These are phyloP conservation scores for Neolamprologus kungweensis DNA, from an alignment of 2,113 vertebrate genomes.

Conservation along the genomic window DNA sequence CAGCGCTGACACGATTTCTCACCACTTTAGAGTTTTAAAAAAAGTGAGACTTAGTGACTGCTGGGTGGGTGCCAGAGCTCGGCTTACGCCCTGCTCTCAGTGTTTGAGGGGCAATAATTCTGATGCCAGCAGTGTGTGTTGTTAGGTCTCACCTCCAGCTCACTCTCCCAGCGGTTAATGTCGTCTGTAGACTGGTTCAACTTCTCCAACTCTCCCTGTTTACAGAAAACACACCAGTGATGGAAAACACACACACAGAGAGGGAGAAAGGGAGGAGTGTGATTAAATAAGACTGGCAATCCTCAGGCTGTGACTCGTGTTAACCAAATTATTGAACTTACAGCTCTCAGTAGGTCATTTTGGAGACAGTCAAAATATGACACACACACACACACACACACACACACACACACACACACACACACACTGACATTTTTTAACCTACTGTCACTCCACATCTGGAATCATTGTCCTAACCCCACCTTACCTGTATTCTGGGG, in stretches of 20 bases:
- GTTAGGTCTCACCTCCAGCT: constrained; percentile 85
- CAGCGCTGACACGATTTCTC: neutral
- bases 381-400: neutral
- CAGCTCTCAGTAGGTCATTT: neutral
- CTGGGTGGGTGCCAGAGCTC: neutral
- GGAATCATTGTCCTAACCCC: neutral
- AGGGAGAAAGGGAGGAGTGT: neutral
- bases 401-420: neutral
- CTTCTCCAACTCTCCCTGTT: constrained; percentile 93
- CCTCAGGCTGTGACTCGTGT: neutral
- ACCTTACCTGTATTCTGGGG: constrained; percentile 85
- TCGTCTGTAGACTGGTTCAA: constrained; percentile 95
- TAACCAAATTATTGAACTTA: neutral
- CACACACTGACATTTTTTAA: neutral
- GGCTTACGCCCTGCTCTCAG: neutral
- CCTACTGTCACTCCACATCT: neutral
- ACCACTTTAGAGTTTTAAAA: neutral
- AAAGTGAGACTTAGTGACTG: neutral
- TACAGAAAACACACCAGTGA: neutral
- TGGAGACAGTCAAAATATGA: neutral
- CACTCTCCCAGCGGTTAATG: constrained; percentile 93
- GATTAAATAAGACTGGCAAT: neutral
- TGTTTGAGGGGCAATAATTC: neutral
- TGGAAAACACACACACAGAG: neutral
- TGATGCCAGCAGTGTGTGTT: neutral